These are phyloP conservation scores for Rhogogaster chlorosoma DNA, from an alignment of 2,888 invertebrate genomes.

Conservation along the genomic window DNA sequence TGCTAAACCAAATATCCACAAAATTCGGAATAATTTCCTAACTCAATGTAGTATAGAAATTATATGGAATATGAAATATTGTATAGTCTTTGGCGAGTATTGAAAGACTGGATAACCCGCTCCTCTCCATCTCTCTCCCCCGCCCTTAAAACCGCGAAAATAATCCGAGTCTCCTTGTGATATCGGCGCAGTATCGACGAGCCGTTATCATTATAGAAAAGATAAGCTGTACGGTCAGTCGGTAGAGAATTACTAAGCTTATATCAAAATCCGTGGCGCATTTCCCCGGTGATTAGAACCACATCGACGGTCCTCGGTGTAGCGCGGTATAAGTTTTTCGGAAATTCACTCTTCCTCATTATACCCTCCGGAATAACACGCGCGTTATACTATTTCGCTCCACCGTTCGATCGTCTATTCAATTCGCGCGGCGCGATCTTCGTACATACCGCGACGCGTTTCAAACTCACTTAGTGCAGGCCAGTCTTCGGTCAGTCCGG, in stretches of 20 bases:
- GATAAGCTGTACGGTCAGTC: background rate
- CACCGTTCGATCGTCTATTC: background rate
- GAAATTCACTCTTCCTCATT: background rate
- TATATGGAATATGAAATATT: background rate
- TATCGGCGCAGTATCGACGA: background rate
- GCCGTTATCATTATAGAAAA: background rate
- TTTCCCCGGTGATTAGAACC: background rate
- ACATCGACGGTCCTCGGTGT: background rate
- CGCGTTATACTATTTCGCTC: background rate
- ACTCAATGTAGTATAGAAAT: no score
- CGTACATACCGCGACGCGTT: background rate
- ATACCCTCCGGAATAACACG: background rate
- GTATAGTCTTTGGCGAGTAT: background rate
- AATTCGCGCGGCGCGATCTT: background rate
- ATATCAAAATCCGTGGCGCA: background rate
- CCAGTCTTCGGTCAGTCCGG: conserved; percentile 5
- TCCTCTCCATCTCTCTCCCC: background rate
- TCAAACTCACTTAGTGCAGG: background rate
- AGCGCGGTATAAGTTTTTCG: background rate
- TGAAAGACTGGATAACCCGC: background rate
- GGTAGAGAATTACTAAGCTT: background rate
- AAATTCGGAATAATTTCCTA: background rate
- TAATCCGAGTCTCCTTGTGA: background rate
- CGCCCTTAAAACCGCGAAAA: background rate
- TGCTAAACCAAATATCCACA: background rate